Conservation (phyloP, 2,113 vertebrate species). For the Acanthochromis polyacanthus region DNA sequence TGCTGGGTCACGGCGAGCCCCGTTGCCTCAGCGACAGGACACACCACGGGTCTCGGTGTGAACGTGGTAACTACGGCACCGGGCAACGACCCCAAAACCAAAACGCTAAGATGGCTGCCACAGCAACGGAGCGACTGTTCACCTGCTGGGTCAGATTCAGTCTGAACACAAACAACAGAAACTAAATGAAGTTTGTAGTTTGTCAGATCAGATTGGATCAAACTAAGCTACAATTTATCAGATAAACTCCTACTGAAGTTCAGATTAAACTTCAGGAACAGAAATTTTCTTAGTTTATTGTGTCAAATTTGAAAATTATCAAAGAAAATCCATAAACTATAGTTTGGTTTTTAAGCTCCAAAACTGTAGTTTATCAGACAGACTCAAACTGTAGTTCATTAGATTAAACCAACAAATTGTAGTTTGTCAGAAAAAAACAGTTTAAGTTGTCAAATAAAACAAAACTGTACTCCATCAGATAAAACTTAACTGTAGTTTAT, state of each 20-base stretch:
- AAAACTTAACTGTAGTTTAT: background rate
- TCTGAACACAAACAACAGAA: too few relatives aligned
- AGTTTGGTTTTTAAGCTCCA: too few relatives aligned
- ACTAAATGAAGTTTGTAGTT: background rate
- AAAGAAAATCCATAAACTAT: background rate
- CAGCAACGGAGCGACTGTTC: conserved; percentile 11
- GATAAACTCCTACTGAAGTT: background rate
- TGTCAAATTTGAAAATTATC: background rate
- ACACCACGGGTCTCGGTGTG: background rate
- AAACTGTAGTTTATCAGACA: too few relatives aligned
- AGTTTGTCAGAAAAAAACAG: too few relatives aligned
- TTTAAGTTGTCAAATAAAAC: background rate
- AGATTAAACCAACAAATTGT: background rate
- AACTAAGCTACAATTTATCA: background rate
- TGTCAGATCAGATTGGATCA: background rate
- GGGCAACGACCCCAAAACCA: background rate
- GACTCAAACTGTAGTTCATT: too few relatives aligned
- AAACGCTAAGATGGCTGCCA: conserved; percentile 64
- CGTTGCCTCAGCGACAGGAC: conserved; percentile 58
- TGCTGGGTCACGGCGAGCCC: conserved; percentile 67
- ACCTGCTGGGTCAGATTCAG: conserved; percentile 13
- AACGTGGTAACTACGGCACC: conserved; percentile 43
- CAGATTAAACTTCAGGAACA: background rate
- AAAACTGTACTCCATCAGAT: background rate
- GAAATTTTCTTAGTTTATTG: too few relatives aligned